Evolutionary conservation across 1,140 invertebrate species (phyloP).

Genomic region (Drosophila kikkawai): DNA sequence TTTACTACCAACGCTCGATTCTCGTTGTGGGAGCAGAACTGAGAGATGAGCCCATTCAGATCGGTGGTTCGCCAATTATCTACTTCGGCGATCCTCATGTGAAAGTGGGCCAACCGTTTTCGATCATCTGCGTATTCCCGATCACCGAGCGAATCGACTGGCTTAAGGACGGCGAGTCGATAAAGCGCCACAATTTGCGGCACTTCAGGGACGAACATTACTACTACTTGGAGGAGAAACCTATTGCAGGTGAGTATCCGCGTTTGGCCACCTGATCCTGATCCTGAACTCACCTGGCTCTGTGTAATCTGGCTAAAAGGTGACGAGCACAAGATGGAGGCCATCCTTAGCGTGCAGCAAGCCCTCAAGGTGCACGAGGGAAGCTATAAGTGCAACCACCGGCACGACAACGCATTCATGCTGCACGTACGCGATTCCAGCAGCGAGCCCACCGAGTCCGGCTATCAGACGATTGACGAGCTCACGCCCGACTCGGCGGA

Average conservation of each 20-base stretch:
- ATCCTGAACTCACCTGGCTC: constrained; percentile 18
- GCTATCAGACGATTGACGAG: constrained; percentile 77
- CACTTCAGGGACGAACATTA: constrained; percentile 80
- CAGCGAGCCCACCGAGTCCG: constrained; percentile 66
- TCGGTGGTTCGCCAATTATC: constrained; percentile 50
- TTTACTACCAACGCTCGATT: constrained; percentile 33
- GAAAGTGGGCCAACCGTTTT: constrained; percentile 77
- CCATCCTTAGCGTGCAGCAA: constrained; percentile 73
- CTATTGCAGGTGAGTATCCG: constrained; percentile 79
- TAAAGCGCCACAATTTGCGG: constrained; percentile 79
- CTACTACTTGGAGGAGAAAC: constrained; percentile 65
- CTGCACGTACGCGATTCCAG: constrained; percentile 60
- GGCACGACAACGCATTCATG: constrained; percentile 55
- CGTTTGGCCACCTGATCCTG: background rate
- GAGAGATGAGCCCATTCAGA: constrained; percentile 55
- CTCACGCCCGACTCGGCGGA: constrained; percentile 72
- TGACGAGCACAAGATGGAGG: constrained; percentile 83
- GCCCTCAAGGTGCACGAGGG: constrained; percentile 81
- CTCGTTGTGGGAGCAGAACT: constrained; percentile 29
- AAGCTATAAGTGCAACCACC: constrained; percentile 79
- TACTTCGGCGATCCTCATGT: constrained; percentile 79
- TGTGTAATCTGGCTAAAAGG: constrained; percentile 54
- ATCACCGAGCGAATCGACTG: constrained; percentile 79
- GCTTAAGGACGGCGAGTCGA: constrained; percentile 78
- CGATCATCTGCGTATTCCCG: constrained; percentile 79